Conservation (phyloP, 2,797 vertebrate genomes). For the Glyptemys insculpta region DNA sequence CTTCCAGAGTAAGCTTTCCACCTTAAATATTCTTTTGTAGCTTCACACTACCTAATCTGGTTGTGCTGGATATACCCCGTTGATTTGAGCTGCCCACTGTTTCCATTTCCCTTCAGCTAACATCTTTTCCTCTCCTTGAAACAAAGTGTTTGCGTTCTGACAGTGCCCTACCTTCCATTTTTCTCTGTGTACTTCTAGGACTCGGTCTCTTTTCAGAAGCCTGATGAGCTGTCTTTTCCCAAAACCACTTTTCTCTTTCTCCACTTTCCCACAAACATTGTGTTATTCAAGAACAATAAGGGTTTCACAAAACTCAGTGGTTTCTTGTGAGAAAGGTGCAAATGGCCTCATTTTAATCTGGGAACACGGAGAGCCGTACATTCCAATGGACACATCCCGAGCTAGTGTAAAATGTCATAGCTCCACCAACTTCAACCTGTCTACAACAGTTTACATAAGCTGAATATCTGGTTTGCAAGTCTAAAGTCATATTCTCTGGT, state of each 20-base stretch:
- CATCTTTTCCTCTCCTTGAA: neutral
- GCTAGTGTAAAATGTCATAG: neutral
- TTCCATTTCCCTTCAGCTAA: neutral
- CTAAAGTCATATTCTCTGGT: neutral
- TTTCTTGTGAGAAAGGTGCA: neutral
- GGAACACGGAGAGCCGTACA: neutral
- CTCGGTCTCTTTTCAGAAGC: neutral
- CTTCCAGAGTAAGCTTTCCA: neutral
- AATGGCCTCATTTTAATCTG: neutral
- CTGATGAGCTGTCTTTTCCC: neutral
- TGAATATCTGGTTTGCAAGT: neutral
- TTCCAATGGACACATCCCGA: neutral
- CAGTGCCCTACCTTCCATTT: neutral
- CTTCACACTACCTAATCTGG: neutral
- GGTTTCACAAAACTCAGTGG: neutral
- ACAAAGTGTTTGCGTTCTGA: neutral
- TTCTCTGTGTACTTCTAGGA: neutral
- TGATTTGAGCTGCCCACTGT: neutral
- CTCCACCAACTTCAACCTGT: neutral
- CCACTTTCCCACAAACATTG: neutral
- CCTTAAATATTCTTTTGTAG: neutral
- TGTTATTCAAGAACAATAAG: neutral
- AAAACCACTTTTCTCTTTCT: neutral
- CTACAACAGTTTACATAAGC: neutral
- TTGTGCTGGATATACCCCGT: neutral